Percentiles rank a stretch among this genome's conserved stretches.
These are phyloP conservation scores for Formica selysi DNA, from an alignment of 1,140 invertebrate species.

Conservation along the genomic window DNA sequence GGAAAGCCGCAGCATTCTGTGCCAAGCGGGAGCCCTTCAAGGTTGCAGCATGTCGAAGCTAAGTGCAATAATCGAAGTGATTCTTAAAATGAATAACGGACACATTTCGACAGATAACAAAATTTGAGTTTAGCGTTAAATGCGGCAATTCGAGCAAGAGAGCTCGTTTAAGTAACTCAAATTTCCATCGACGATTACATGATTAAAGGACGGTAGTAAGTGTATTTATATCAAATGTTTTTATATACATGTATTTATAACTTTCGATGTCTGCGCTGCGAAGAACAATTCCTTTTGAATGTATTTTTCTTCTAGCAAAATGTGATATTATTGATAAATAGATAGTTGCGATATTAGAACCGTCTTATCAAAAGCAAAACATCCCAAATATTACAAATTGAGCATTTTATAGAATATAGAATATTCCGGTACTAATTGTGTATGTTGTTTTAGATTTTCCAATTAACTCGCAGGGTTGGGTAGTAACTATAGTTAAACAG, in stretches of 20 bases:
- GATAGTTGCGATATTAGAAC: conserved; percentile 46
- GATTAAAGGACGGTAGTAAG: conserved; percentile 50
- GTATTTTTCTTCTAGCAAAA: conserved; percentile 70
- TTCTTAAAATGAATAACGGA: conserved; percentile 31
- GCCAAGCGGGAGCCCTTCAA: conserved; percentile 61
- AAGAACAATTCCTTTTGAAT: conserved; percentile 65
- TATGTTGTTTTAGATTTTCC: conserved; percentile 31
- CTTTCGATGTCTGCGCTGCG: conserved; percentile 17
- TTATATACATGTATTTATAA: conserved; percentile 65
- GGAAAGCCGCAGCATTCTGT: conserved; percentile 61
- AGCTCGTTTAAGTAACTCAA: conserved; percentile 34
- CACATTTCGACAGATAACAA: not conserved
- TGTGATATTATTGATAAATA: conserved; percentile 71
- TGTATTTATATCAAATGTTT: conserved; percentile 62
- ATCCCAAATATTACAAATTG: conserved; percentile 31
- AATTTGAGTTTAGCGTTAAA: conserved; percentile 20
- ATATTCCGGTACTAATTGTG: conserved; percentile 26
- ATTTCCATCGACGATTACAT: conserved; percentile 47
- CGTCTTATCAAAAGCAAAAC: conserved; percentile 39
- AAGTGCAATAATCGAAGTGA: conserved; percentile 18
- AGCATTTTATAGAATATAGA: conserved; percentile 42
- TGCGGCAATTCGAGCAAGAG: not conserved
- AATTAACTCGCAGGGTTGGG: not conserved
- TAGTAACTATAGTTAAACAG: too few relatives aligned
- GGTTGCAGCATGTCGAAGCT: conserved; percentile 33